phyloP scores from a whole-genome alignment of 2,797 vertebrate species.

The Hoplostethus atlanticus region DNA sequence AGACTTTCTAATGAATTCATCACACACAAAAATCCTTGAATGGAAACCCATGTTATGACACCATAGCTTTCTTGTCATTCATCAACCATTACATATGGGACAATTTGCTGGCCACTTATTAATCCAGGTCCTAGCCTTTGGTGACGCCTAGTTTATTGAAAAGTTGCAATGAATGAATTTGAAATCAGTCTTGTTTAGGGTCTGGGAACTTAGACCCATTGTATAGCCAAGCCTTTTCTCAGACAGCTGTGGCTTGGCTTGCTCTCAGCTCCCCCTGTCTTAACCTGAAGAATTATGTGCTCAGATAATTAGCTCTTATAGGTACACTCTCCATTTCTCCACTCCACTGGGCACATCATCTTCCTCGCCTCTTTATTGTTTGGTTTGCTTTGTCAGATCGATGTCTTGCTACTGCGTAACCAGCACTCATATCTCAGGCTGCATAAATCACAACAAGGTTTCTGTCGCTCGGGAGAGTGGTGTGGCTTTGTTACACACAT shows the following conservation, averaged over 20 bases:
- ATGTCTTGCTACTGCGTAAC: slow-evolving; percentile 89
- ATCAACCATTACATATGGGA: slow-evolving; percentile 14
- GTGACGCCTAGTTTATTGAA: slow-evolving; percentile 33
- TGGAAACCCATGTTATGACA: background rate
- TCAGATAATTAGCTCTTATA: slow-evolving; percentile 89
- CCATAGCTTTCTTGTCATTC: slow-evolving; percentile 10
- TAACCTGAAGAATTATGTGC: slow-evolving; percentile 90
- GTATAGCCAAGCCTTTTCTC: slow-evolving; percentile 66
- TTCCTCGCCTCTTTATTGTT: slow-evolving; percentile 90
- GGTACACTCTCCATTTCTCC: slow-evolving; percentile 89
- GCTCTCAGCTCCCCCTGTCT: slow-evolving; percentile 81
- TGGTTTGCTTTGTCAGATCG: slow-evolving; percentile 90
- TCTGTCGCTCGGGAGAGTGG: slow-evolving; percentile 83
- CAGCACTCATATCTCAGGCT: slow-evolving; percentile 87
- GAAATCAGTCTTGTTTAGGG: slow-evolving; percentile 57
- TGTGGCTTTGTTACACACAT: slow-evolving; percentile 61
- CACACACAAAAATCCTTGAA: background rate
- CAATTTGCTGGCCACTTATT: slow-evolving; percentile 35
- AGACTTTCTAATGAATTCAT: too few relatives aligned
- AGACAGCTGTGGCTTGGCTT: slow-evolving; percentile 74
- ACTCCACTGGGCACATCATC: slow-evolving; percentile 89
- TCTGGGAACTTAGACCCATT: slow-evolving; percentile 67
- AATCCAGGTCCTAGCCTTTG: slow-evolving; percentile 21
- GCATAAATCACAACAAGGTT: slow-evolving; percentile 89
- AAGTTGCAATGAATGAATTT: slow-evolving; percentile 46